Evolutionary conservation across 1,140 invertebrate genomes (phyloP).

Genomic region (Lethocerus indicus): DNA sequence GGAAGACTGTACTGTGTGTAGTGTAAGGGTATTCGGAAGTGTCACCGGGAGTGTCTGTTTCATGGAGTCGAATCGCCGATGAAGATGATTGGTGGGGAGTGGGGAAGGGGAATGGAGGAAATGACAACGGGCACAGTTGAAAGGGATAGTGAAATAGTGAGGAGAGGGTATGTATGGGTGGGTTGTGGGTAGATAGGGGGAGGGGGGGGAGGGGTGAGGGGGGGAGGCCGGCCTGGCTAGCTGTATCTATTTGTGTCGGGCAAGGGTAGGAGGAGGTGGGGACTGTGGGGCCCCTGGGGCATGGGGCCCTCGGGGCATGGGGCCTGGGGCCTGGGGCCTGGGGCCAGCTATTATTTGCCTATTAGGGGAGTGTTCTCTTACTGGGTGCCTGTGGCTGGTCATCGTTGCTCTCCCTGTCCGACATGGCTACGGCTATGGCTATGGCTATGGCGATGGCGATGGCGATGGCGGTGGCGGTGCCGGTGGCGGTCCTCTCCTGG

Average conservation of each 20-base stretch:
- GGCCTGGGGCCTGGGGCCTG: not conserved
- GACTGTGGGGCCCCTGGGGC: not conserved
- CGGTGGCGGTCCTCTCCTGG: too few species aligned
- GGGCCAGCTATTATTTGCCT: not conserved
- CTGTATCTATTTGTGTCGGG: too few species aligned
- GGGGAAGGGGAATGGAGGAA: not conserved
- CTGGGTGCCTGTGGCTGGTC: conserved; percentile 28
- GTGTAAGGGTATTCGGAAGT: too few species aligned
- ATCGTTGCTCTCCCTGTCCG: conserved; percentile 30
- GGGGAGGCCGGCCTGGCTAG: not conserved
- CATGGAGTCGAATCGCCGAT: too few species aligned
- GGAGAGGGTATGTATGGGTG: not conserved
- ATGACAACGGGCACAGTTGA: not conserved
- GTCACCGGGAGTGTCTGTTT: too few species aligned
- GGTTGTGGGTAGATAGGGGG: not conserved
- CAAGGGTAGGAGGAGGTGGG: not conserved
- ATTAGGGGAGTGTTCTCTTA: conserved; percentile 17
- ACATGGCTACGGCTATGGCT: conserved; percentile 23
- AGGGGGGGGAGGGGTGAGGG: not conserved
- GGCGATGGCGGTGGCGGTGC: too few species aligned
- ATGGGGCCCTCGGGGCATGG: not conserved
- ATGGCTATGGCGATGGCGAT: too few species aligned
- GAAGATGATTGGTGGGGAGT: not conserved
- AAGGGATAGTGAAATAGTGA: not conserved
- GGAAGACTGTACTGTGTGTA: too few species aligned